These are phyloP conservation scores for Magallana nippona DNA, from an alignment of 2,888 invertebrate genomes.

Conservation along the genomic window DNA sequence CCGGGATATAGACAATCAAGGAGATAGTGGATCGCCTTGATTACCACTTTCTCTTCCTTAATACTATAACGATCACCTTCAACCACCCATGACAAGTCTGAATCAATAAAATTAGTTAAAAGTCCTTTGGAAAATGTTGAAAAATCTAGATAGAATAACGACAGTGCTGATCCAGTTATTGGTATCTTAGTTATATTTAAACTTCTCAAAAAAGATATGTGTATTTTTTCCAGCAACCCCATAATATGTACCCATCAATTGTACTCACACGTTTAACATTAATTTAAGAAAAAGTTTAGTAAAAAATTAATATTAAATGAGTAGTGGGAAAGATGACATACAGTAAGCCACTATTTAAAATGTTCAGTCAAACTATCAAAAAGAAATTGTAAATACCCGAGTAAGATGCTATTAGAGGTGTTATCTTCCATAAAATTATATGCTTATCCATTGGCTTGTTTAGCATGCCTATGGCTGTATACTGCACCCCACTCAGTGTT, in stretches of 20 bases:
- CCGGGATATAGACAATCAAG: slow-evolving; percentile 19
- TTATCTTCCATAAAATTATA: slow-evolving; percentile 17
- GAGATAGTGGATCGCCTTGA: slow-evolving; percentile 26
- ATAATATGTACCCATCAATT: no score
- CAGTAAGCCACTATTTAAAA: neutral
- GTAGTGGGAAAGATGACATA: no score
- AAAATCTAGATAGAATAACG: no score
- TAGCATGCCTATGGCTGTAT: neutral
- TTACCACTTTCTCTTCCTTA: slow-evolving; percentile 17
- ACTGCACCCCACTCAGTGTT: neutral
- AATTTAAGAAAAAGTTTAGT: no score
- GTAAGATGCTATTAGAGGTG: neutral
- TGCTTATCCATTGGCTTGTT: slow-evolving; percentile 19
- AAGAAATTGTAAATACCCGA: no score
- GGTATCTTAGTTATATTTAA: no score
- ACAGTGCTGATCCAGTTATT: no score
- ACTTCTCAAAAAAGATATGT: no score
- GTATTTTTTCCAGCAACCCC: no score
- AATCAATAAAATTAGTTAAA: slow-evolving; percentile 1
- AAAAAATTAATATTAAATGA: no score
- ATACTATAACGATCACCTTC: slow-evolving; percentile 20
- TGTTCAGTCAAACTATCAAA: neutral
- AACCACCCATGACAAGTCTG: slow-evolving; percentile 15
- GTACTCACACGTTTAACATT: no score
- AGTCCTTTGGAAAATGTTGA: neutral